Evolutionary conservation across 2,888 invertebrate species (phyloP), one percentile per base, ranked within the genome.

Genomic region (Mythimna impura): DNA sequence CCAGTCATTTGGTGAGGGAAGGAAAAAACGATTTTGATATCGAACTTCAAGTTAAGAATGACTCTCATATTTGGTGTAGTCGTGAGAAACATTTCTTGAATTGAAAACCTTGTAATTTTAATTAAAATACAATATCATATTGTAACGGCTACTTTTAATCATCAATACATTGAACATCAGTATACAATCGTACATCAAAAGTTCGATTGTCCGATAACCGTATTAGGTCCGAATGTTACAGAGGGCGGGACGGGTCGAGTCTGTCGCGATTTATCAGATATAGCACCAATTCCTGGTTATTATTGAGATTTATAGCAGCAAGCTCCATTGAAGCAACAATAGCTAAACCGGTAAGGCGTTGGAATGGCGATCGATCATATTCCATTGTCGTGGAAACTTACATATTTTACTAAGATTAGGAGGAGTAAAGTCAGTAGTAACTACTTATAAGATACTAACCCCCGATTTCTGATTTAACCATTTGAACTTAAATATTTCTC

Each of bases 211-310:
- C 54, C 10, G 78, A 81, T 81, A 78, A 71, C 73, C 65, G 43
- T 81, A 73, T 81, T 71, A 66, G 73, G 77, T 71, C 43, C 58
- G 55, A 77, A 73, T 71, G 55, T 65, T 47, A 66, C 36, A 50
- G 63, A 73, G 55, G 58, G 62, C 70, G 58, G 30, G n/a, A 58
- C 50, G 62, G 70, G 65, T 77, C 67, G 70, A 71, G 12, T 58
- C 64, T 57, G 76, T 80, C 52, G 66, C 43, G 30, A 77, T 73
- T 66, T 81, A 80, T 71, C 65, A 61, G 77, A 81, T 62, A 55
- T 67, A 68, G 61, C 25, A 77, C 58, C 70, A 66, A 81, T 77
- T 64, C 70, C 65, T 61, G 66, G 20, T 67, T 67, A 73, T 73
- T 73, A 71, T 58, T 62, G 54, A 66, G 73, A 80, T 80, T 81